Evolutionary conservation across 2,888 invertebrate species (phyloP), one percentile per base, ranked within the genome.

Genomic region (Macrophya alboannulata): DNA sequence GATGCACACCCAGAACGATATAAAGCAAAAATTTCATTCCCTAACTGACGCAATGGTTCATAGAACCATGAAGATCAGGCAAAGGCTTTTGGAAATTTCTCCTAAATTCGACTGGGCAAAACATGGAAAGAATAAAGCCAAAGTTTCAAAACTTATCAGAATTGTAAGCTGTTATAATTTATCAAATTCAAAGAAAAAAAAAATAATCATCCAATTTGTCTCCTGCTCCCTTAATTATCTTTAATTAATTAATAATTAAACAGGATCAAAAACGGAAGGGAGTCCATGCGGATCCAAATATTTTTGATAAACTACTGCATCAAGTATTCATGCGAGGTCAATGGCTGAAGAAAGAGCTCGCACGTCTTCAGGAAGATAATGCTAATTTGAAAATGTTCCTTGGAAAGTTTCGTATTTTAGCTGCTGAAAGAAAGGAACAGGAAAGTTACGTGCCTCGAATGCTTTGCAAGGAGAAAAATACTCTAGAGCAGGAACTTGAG

Each of bases 341-440:
- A 77, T 90, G 89, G 89, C 71, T 89, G 37, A 89, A 90, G 65
- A 88, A 88, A 45, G 89, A 90, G 55, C 68, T 89, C 71, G 81
- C 84, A 1, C 88, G 88, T 55, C 85, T 89, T 1, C 89, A 88
- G 25, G 87, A 88, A 10, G 89, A 90, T 62, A 90, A 89, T 85
- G 85, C 86, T 17, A 87, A 88, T 45, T 86, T 89, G 8, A 76
- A 87, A 84, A 85, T 68, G 45, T 88, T 87, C 84, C 83, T 89
- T 21, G 86, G 86, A 4, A 87, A 88, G 87, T 90, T 88, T 81
- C 86, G 87, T 9, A 65, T 55, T 2, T 82, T 89, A 6, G 89
- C 88, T 1, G 84, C 86, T 2, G 88, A 90, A 72, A 86, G 90
- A 25, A 88, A 88, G 84, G 86, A 77, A 12, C 87, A 89, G 83